A percentile compares a stretch with the other conserved stretches of the same genome.
Evolutionary conservation across 2,797 vertebrate genomes (phyloP).

Genomic region (Gadopsis bispinosus): DNA sequence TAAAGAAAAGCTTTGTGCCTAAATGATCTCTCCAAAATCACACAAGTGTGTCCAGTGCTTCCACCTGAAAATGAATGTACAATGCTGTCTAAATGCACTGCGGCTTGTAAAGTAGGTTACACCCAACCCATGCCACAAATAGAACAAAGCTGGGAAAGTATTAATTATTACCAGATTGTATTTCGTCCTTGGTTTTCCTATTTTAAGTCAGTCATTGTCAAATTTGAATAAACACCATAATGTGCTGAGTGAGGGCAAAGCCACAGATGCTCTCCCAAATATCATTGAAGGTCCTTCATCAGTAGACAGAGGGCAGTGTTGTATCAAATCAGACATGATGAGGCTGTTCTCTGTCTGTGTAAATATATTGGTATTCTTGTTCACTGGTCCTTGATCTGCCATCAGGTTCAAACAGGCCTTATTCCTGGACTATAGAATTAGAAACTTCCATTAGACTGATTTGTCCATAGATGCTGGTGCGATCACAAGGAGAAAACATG

Average conservation of each 20-base stretch:
- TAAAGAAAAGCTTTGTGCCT: not conserved
- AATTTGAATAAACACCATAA: conserved; percentile 2
- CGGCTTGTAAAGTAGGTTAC: conserved; percentile 2
- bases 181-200: not conserved
- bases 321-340: conserved; percentile 35
- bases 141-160: not conserved
- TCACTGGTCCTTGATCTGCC: conserved; percentile 30
- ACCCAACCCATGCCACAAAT: not conserved
- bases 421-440: not conserved
- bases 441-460: not conserved
- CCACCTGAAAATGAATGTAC: not conserved
- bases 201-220: not conserved
- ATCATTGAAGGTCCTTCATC: conserved; percentile 10
- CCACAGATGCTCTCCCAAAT: not conserved
- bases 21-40: not conserved
- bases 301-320: conserved; percentile 70
- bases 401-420: conserved; percentile 16
- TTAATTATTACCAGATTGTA: not conserved
- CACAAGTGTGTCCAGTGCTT: not conserved
- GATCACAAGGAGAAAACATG: not conserved
- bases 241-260: conserved; percentile 18
- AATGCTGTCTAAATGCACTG: not conserved
- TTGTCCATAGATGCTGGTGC: not conserved
- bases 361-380: not conserved
- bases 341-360: not conserved